A percentile compares a stretch with the other conserved stretches of the same genome.
Conservation (phyloP, 2,888 invertebrate species). For the Vannuccia rotundouncinata region DNA sequence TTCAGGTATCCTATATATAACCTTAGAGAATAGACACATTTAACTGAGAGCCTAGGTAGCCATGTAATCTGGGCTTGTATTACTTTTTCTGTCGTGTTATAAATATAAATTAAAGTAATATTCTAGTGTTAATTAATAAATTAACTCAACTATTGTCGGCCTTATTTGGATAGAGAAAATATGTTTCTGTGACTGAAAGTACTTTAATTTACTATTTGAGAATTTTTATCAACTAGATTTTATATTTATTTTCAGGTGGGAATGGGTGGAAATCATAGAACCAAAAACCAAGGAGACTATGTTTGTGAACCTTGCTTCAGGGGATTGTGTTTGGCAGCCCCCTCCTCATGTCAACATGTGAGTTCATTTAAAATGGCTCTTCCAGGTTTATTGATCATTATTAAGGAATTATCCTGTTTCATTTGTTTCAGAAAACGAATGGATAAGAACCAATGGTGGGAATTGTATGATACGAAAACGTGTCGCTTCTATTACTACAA, state of each 20-base stretch:
- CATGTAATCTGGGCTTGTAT: too few species aligned
- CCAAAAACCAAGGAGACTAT: neutral
- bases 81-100: too few species aligned
- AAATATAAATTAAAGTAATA: too few species aligned
- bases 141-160: too few species aligned
- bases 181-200: too few species aligned
- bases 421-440: conserved; percentile 18
- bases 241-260: neutral
- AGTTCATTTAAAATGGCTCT: neutral
- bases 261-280: conserved; percentile 16
- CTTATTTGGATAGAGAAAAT: too few species aligned
- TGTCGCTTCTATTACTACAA: conserved; percentile 37
- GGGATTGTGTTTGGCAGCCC: neutral
- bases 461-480: conserved; percentile 34
- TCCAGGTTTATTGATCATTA: neutral
- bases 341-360: neutral
- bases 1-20: too few species aligned
- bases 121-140: too few species aligned
- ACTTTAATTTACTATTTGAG: too few species aligned
- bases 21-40: too few species aligned
- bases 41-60: too few species aligned
- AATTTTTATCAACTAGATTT: too few species aligned
- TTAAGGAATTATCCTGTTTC: neutral
- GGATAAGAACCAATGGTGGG: conserved; percentile 38
- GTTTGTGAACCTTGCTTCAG: neutral